Evolutionary conservation across 2,888 invertebrate genomes (phyloP).

Genomic region (Thyatira batis): DNA sequence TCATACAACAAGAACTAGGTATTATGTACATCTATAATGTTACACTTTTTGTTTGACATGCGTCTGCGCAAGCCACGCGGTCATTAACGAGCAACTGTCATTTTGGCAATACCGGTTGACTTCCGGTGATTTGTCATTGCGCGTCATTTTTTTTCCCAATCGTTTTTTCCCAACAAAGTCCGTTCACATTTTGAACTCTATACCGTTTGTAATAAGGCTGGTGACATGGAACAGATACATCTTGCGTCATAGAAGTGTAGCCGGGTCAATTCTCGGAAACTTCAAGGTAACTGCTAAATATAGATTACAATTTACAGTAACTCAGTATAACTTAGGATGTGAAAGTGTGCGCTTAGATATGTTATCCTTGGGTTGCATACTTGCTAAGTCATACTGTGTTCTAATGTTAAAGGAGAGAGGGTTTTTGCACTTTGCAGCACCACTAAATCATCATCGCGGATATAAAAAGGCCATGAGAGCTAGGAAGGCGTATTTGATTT

Average conservation of each 20-base stretch:
- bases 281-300: neutral
- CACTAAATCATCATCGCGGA: no score
- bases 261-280: slow-evolving; percentile 4
- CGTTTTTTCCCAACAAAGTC: neutral
- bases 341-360: neutral
- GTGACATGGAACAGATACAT: slow-evolving; percentile 1
- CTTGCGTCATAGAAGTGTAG: slow-evolving; percentile 9
- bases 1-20: no score
- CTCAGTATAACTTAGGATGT: neutral
- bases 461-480: no score
- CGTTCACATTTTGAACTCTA: slow-evolving; percentile 3
- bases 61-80: neutral
- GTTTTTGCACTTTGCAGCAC: no score
- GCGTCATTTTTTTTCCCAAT: neutral
- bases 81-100: slow-evolving; percentile 7
- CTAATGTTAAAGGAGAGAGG: no score
- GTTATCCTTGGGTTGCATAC: no score
- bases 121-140: slow-evolving; percentile 26
- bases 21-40: neutral
- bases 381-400: no score
- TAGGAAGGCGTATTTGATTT: no score
- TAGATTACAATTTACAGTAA: neutral
- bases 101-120: slow-evolving; percentile 16
- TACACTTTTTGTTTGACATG: neutral
- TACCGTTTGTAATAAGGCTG: neutral